Percentiles rank a stretch among this genome's conserved stretches.
Conservation (phyloP, 2,888 invertebrate species). For the Bombyx huttoni region DNA sequence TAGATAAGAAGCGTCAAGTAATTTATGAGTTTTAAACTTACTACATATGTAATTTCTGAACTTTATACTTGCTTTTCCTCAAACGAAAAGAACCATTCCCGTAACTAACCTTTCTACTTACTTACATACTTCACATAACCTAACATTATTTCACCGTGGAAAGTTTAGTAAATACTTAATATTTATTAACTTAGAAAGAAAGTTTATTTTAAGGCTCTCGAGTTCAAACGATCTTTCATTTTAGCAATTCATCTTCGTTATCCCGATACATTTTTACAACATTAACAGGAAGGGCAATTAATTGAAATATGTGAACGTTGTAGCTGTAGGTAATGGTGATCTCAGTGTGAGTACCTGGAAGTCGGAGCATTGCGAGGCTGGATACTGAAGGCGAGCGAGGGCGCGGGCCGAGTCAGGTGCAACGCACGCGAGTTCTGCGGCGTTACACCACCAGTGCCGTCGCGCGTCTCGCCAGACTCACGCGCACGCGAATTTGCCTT, state of each 20-base stretch:
- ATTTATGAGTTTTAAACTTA: too few relatives aligned
- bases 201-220: slow-evolving; percentile 1
- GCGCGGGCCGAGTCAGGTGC: slow-evolving; percentile 50
- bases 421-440: slow-evolving; percentile 30
- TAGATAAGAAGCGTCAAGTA: too few relatives aligned
- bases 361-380: slow-evolving; percentile 13
- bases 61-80: slow-evolving; percentile 1
- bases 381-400: slow-evolving; percentile 27
- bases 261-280: too few relatives aligned
- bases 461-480: slow-evolving; percentile 56
- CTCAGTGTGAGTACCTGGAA: slow-evolving; percentile 25
- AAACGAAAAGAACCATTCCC: background rate
- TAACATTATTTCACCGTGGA: background rate
- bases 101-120: background rate
- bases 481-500: slow-evolving; percentile 55
- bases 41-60: background rate
- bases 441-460: slow-evolving; percentile 38
- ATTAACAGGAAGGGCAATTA: slow-evolving; percentile 3
- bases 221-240: background rate
- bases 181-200: background rate
- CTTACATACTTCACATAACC: background rate
- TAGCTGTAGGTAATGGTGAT: slow-evolving; percentile 20
- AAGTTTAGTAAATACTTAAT: background rate
- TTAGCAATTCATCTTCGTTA: too few relatives aligned
- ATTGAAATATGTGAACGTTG: slow-evolving; percentile 16